Conservation (phyloP, 2,888 invertebrate species). For the Mesorhabditis spiculigera region DNA sequence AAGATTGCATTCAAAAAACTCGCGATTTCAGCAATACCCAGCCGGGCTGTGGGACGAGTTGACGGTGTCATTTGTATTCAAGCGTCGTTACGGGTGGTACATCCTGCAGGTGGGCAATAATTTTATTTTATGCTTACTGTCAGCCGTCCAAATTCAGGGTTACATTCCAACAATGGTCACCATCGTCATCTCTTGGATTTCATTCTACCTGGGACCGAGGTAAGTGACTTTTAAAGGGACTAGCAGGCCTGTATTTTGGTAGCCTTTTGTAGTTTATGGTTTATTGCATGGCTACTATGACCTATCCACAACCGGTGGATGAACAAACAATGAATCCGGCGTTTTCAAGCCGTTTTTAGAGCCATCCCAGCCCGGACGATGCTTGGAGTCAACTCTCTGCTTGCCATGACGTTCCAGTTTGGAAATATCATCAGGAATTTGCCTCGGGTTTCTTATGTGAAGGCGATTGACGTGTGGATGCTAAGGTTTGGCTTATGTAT, state of each 20-base stretch:
- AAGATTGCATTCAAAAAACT: neutral
- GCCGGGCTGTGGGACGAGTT: slow-evolving; percentile 59
- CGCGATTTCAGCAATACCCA: slow-evolving; percentile 50
- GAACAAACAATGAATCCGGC: neutral
- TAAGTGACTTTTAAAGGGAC: slow-evolving; percentile 11
- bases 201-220: slow-evolving; percentile 57
- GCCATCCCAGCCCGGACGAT: slow-evolving; percentile 59
- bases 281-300: too few relatives aligned
- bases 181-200: slow-evolving; percentile 59
- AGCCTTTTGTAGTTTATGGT: too few relatives aligned
- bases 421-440: slow-evolving; percentile 58
- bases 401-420: slow-evolving; percentile 59
- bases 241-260: too few relatives aligned
- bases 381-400: slow-evolving; percentile 58
- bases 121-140: neutral
- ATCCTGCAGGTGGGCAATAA: slow-evolving; percentile 46
- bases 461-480: slow-evolving; percentile 57
- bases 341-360: slow-evolving; percentile 19
- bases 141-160: slow-evolving; percentile 10
- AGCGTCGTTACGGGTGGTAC: slow-evolving; percentile 58
- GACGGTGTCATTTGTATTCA: slow-evolving; percentile 56
- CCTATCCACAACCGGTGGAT: neutral
- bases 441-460: slow-evolving; percentile 58
- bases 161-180: slow-evolving; percentile 59
- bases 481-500: slow-evolving; percentile 23